These are phyloP conservation scores for Mesaphorura yosii DNA, from an alignment of 1,140 invertebrate genomes.

Conservation along the genomic window DNA sequence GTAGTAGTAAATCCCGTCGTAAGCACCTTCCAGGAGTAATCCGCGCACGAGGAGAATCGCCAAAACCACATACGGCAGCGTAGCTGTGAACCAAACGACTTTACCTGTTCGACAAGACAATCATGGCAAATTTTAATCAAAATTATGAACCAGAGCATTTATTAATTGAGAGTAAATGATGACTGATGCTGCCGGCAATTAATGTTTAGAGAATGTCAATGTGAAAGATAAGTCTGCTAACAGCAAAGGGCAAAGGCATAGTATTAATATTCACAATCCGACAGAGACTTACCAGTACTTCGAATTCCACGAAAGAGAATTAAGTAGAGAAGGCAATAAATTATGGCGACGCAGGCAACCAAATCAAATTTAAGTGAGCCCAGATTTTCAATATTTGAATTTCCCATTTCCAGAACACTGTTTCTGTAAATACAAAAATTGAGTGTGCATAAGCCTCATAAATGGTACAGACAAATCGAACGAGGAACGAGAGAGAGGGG, in stretches of 20 bases:
- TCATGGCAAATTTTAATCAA: neutral
- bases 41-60: slow-evolving; percentile 58
- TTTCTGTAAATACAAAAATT: slow-evolving; percentile 15
- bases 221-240: too few relatives aligned
- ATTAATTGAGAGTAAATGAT: too few relatives aligned
- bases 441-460: neutral
- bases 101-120: slow-evolving; percentile 45
- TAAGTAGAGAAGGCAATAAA: slow-evolving; percentile 30
- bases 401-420: slow-evolving; percentile 29
- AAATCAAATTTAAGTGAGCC: slow-evolving; percentile 26
- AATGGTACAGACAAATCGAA: neutral
- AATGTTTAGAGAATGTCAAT: too few relatives aligned
- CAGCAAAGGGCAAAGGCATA: too few relatives aligned
- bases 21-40: slow-evolving; percentile 46
- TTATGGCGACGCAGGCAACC: slow-evolving; percentile 25
- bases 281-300: slow-evolving; percentile 20
- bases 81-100: slow-evolving; percentile 70
- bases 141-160: too few relatives aligned
- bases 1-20: slow-evolving; percentile 40
- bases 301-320: slow-evolving; percentile 30
- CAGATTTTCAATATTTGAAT: slow-evolving; percentile 26
- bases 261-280: neutral
- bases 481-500: neutral
- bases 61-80: slow-evolving; percentile 63
- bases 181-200: too few relatives aligned